Evolutionary conservation across 2,888 invertebrate genomes (phyloP).

Genomic region (Eulithis prunata): DNA sequence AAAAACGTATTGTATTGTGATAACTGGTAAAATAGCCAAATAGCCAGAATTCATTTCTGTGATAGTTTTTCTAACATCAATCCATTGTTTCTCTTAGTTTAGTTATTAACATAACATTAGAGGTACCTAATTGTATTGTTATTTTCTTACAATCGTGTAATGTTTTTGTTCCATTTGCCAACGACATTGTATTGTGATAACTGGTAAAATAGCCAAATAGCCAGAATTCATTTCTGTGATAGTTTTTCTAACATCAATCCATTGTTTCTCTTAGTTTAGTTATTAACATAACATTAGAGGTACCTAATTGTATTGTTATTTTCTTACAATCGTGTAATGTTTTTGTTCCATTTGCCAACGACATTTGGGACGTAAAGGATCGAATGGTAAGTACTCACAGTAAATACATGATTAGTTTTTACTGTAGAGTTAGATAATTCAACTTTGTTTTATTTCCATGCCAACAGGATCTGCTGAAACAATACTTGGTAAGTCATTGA

Average conservation of each 20-base stretch:
- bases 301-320: constrained; percentile 6
- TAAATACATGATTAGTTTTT: neutral
- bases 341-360: constrained; percentile 51
- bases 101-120: too few species aligned
- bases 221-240: too few species aligned
- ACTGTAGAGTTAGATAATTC: constrained; percentile 34
- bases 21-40: too few species aligned
- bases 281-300: too few species aligned
- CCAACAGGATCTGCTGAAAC: constrained; percentile 78
- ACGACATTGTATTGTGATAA: constrained; percentile 31
- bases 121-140: neutral
- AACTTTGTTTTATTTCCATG: constrained; percentile 54
- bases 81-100: too few species aligned
- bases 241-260: too few species aligned
- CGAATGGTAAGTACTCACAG: constrained; percentile 66
- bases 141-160: constrained; percentile 35
- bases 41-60: too few species aligned
- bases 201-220: too few species aligned
- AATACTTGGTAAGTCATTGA: constrained; percentile 65
- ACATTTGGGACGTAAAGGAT: constrained; percentile 58
- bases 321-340: constrained; percentile 36
- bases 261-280: too few species aligned
- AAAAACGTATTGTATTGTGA: too few species aligned
- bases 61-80: too few species aligned
- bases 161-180: constrained; percentile 50